Conservation (phyloP, 2,888 invertebrate genomes). For the Sphinx pinastri region DNA sequence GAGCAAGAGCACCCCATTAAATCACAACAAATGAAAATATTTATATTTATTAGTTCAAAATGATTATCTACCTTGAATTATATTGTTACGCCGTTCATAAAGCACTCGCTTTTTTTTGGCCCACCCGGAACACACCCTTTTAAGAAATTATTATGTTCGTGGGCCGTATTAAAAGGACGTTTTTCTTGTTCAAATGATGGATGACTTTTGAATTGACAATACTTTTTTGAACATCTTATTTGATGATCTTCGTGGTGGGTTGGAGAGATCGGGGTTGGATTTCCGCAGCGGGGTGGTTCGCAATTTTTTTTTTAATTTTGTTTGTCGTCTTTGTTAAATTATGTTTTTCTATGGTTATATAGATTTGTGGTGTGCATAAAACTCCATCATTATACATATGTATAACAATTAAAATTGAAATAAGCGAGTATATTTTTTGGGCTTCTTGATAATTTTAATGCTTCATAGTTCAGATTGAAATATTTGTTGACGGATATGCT, state of each 20-base stretch:
- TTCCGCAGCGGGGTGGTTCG: slow-evolving; percentile 9
- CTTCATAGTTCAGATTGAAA: too few relatives aligned
- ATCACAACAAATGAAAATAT: slow-evolving; percentile 75
- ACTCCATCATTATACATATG: too few relatives aligned
- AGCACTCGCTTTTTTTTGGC: slow-evolving; percentile 54
- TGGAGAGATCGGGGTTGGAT: background rate
- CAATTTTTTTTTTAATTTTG: background rate
- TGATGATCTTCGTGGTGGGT: background rate
- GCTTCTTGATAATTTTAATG: too few relatives aligned
- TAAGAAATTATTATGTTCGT: slow-evolving; percentile 18
- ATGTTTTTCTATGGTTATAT: background rate
- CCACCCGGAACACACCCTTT: slow-evolving; percentile 59
- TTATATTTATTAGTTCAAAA: slow-evolving; percentile 73
- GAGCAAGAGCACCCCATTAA: slow-evolving; percentile 56
- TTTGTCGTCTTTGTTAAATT: background rate
- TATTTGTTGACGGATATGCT: background rate
- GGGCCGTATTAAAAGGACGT: slow-evolving; percentile 8
- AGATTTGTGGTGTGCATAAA: too few relatives aligned
- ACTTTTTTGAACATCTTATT: slow-evolving; percentile 1
- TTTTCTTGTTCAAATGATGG: slow-evolving; percentile 8
- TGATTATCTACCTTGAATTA: slow-evolving; percentile 72
- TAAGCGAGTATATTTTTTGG: too few relatives aligned
- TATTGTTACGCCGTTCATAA: slow-evolving; percentile 71
- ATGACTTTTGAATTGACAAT: slow-evolving; percentile 16
- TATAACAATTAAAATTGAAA: too few relatives aligned